A percentile compares a stretch with the other conserved stretches of the same genome.
Evolutionary conservation across 1,140 invertebrate species (phyloP).

Genomic region (Teleopsis dalmanni): DNA sequence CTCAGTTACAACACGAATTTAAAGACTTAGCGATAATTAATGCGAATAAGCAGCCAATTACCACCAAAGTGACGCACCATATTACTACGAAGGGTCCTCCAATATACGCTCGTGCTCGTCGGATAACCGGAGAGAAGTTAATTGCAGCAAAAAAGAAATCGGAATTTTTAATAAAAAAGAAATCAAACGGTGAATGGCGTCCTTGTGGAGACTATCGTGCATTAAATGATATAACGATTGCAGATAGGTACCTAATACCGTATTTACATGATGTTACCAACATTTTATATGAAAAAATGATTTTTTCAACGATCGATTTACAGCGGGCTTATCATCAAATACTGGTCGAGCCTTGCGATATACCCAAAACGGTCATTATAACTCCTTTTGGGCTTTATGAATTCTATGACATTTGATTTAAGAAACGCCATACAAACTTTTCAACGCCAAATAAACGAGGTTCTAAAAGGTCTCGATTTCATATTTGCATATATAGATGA

Average conservation of each 20-base stretch:
- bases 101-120: too few relatives aligned
- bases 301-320: constrained; percentile 48
- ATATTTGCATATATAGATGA: constrained; percentile 45
- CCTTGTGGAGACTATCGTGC: constrained; percentile 44
- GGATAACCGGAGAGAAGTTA: too few relatives aligned
- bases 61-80: too few relatives aligned
- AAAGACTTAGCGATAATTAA: too few relatives aligned
- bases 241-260: constrained; percentile 48
- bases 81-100: too few relatives aligned
- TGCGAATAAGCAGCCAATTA: too few relatives aligned
- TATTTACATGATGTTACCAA: constrained; percentile 8
- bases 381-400: constrained; percentile 42
- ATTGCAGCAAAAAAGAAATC: too few relatives aligned
- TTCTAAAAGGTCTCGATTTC: constrained; percentile 37
- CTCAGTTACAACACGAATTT: too few relatives aligned
- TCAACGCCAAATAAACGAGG: constrained; percentile 46
- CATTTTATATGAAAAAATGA: too few relatives aligned
- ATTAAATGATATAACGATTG: constrained; percentile 39
- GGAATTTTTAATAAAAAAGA: too few relatives aligned
- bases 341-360: constrained; percentile 29
- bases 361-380: constrained; percentile 35
- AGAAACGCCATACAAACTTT: constrained; percentile 42
- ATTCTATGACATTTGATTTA: constrained; percentile 43
- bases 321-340: constrained; percentile 47
- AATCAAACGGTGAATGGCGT: constrained; percentile 29